A percentile compares a stretch with the other conserved stretches of the same genome.
Conservation (phyloP, 2,888 invertebrate species). For the Carcina quercana region DNA sequence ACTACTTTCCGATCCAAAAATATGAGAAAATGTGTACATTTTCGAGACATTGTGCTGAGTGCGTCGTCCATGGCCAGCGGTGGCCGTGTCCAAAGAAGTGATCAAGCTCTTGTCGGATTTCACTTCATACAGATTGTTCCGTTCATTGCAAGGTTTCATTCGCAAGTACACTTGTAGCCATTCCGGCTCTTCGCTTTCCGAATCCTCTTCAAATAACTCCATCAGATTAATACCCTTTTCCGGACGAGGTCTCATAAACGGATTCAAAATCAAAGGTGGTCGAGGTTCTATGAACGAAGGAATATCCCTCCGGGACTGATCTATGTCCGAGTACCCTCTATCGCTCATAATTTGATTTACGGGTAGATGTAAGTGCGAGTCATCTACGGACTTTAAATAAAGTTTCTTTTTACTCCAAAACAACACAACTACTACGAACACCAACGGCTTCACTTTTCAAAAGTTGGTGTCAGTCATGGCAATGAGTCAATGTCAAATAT, state of each 20-base stretch:
- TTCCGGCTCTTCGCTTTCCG: conserved; percentile 50
- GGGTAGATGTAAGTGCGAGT: too few relatives aligned
- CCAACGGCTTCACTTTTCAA: too few relatives aligned
- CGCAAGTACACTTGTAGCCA: conserved; percentile 70
- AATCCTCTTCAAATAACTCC: conserved; percentile 54
- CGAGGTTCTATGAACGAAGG: conserved; percentile 66
- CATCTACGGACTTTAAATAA: too few relatives aligned
- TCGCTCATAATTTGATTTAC: conserved; percentile 24
- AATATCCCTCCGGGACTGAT: conserved; percentile 42
- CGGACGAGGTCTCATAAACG: conserved; percentile 60
- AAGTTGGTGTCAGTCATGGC: too few relatives aligned
- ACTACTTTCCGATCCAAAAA: conserved; percentile 44
- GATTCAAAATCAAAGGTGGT: conserved; percentile 59
- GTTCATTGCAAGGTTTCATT: conserved; percentile 56
- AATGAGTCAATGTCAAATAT: too few relatives aligned
- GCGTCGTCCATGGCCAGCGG: conserved; percentile 48
- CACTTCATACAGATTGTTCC: conserved; percentile 47
- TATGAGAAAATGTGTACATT: conserved; percentile 62
- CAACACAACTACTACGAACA: too few relatives aligned
- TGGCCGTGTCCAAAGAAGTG: conserved; percentile 52
- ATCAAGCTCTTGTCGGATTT: conserved; percentile 49
- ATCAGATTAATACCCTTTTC: conserved; percentile 56
- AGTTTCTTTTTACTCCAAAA: too few relatives aligned
- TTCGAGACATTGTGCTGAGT: conserved; percentile 64
- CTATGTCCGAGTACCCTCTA: conserved; percentile 42